phyloP scores from a whole-genome alignment of 2,888 invertebrate genomes.

The Eudasyphora cyanicolor region DNA sequence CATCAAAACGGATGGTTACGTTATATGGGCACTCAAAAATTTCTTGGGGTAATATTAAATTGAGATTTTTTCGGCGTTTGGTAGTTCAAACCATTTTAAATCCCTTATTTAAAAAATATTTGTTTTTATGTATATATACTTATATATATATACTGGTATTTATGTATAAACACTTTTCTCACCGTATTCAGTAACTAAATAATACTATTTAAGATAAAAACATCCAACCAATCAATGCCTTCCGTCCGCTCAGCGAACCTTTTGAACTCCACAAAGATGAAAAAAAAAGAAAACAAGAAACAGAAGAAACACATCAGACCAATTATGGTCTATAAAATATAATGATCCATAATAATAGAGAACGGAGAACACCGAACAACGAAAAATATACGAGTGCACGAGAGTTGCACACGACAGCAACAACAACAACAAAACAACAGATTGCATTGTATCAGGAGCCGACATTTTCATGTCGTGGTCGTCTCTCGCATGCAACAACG shows the following conservation, averaged over 20 bases:
- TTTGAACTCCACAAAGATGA: not conserved
- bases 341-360: conserved; percentile 80
- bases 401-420: not conserved
- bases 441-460: conserved; percentile 46
- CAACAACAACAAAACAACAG: conserved; percentile 5
- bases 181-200: not conserved
- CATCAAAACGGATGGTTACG: too few species aligned
- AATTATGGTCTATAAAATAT: conserved; percentile 79
- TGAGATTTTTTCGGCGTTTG: too few species aligned
- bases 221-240: conserved; percentile 1
- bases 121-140: too few species aligned
- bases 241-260: not conserved
- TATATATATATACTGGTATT: not conserved
- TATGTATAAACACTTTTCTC: not conserved
- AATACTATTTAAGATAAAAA: conserved; percentile 5
- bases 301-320: conserved; percentile 68
- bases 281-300: conserved; percentile 30
- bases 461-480: conserved; percentile 6
- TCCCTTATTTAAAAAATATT: too few species aligned
- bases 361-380: too few species aligned
- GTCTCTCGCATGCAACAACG: conserved; percentile 45
- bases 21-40: too few species aligned
- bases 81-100: not conserved
- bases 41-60: not conserved
- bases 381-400: conserved; percentile 19